phyloP scores from a whole-genome alignment of 2,888 invertebrate genomes.

The Dendrolimus houi region DNA sequence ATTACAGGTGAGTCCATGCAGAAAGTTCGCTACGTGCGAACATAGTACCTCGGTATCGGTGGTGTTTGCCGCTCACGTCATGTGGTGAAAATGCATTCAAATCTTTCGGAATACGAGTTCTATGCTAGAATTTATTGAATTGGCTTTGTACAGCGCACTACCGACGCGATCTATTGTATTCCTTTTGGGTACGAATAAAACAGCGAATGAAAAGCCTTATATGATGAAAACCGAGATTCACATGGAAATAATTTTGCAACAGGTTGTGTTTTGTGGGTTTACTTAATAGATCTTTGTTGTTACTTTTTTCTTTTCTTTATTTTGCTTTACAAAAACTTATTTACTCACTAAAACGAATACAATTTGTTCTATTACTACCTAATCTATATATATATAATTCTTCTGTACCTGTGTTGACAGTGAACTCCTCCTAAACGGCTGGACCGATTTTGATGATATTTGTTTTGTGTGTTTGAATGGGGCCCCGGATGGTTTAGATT shows the following conservation, averaged over 20 bases:
- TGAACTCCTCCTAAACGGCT: too few species aligned
- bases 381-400: too few species aligned
- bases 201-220: background rate
- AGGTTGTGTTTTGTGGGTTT: too few species aligned
- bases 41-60: constrained; percentile 14
- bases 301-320: too few species aligned
- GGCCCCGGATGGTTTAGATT: too few species aligned
- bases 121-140: constrained; percentile 57
- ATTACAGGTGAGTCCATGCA: constrained; percentile 26
- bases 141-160: constrained; percentile 48
- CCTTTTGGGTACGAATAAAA: constrained; percentile 1
- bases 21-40: constrained; percentile 7
- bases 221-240: background rate
- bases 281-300: too few species aligned
- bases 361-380: too few species aligned
- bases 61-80: constrained; percentile 29
- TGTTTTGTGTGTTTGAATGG: too few species aligned
- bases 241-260: background rate
- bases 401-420: too few species aligned
- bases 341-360: too few species aligned
- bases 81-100: constrained; percentile 58
- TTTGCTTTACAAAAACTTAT: too few species aligned
- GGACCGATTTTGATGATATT: too few species aligned
- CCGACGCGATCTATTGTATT: constrained; percentile 43
- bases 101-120: constrained; percentile 49